phyloP scores from a whole-genome alignment of 2,888 invertebrate genomes.

The Synanthedon tipuliformis region DNA sequence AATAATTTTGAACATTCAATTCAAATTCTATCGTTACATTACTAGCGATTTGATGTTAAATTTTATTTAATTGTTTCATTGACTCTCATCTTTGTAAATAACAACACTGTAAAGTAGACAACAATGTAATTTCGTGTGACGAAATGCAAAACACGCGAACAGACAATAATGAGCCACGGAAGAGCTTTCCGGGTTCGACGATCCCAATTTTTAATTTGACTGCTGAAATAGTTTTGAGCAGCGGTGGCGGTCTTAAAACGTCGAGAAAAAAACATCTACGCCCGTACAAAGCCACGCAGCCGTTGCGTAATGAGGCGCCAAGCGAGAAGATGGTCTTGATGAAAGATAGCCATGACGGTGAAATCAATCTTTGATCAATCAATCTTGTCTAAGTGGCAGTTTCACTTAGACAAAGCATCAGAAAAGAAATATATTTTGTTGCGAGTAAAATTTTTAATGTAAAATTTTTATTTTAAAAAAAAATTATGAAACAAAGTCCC shows the following conservation, averaged over 20 bases:
- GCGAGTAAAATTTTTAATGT: no score
- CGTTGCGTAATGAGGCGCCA: conserved; percentile 7
- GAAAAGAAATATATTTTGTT: no score
- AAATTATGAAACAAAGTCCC: no score
- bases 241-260: not conserved
- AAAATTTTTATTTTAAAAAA: no score
- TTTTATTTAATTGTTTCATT: not conserved
- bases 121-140: conserved; percentile 3
- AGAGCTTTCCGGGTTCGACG: conserved; percentile 7
- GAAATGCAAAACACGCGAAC: conserved; percentile 3
- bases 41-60: not conserved
- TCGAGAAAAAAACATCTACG: conserved; percentile 2
- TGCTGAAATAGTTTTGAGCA: conserved; percentile 4
- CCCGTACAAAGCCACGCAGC: not conserved
- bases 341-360: conserved; percentile 3
- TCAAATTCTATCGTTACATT: not conserved
- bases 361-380: conserved; percentile 2
- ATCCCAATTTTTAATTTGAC: conserved; percentile 3
- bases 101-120: not conserved
- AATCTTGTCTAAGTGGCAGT: no score
- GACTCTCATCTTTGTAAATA: not conserved
- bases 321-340: conserved; percentile 1
- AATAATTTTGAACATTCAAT: no score
- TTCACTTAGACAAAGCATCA: no score
- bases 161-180: conserved; percentile 5